Percentiles rank a stretch among this genome's conserved stretches.
Conservation (phyloP, 2,888 invertebrate species). For the Ceramica pisi region DNA sequence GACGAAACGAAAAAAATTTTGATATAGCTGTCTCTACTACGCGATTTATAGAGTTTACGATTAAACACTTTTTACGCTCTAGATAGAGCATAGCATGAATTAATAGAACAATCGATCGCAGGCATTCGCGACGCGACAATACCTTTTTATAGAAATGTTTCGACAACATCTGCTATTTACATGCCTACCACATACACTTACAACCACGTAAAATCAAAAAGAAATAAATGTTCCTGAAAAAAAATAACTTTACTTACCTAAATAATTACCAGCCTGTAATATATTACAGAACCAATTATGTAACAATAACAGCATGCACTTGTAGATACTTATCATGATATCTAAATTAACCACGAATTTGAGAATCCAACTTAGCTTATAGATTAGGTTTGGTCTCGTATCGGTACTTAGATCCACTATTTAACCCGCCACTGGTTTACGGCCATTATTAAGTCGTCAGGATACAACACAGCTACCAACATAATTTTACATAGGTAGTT, state of each 20-base stretch:
- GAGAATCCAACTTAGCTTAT: background rate
- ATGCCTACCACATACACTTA: background rate
- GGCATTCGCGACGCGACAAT: background rate
- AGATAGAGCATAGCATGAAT: too few relatives aligned
- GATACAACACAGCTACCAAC: slow-evolving; percentile 32
- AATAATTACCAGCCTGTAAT: background rate
- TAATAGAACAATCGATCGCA: background rate
- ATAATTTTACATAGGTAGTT: slow-evolving; percentile 37
- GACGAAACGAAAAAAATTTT: background rate
- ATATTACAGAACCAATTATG: background rate
- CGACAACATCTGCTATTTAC: too few relatives aligned
- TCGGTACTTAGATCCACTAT: background rate
- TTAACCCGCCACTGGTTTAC: slow-evolving; percentile 5
- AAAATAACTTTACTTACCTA: background rate
- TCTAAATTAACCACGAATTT: background rate
- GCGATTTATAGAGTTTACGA: too few relatives aligned
- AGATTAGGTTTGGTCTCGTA: background rate
- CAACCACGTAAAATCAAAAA: too few relatives aligned
- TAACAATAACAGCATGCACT: too few relatives aligned
- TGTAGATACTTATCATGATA: background rate
- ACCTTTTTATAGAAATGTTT: background rate
- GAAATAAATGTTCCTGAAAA: too few relatives aligned
- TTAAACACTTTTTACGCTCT: background rate
- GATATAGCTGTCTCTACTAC: too few relatives aligned
- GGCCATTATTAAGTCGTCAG: slow-evolving; percentile 41